Percentiles rank a stretch among this genome's conserved stretches.
Conservation (phyloP, 1,140 invertebrate species). For the Plodia interpunctella region DNA sequence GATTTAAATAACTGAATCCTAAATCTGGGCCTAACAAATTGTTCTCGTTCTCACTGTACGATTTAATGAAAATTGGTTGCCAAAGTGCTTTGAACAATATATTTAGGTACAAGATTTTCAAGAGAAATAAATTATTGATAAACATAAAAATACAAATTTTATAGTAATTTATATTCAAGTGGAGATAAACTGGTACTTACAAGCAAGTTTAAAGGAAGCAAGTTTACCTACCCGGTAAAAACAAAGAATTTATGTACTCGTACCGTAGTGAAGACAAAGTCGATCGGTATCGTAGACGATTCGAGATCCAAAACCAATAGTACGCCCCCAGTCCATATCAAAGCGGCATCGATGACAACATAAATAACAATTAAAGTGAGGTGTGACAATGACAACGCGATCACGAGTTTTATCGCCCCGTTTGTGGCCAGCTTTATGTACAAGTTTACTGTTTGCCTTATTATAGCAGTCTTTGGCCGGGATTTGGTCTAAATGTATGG, state of each 20-base stretch:
- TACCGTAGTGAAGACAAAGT: too few relatives aligned
- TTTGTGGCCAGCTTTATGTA: not conserved
- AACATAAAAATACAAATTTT: too few relatives aligned
- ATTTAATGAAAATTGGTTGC: too few relatives aligned
- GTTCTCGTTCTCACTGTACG: not conserved
- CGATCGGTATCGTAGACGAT: not conserved
- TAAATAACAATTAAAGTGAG: constrained; percentile 64
- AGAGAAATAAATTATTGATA: too few relatives aligned
- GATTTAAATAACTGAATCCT: not conserved
- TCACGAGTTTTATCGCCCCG: constrained; percentile 40
- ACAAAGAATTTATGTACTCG: too few relatives aligned
- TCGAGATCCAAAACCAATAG: not conserved
- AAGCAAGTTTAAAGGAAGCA: too few relatives aligned
- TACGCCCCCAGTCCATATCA: constrained; percentile 10
- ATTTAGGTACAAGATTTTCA: too few relatives aligned
- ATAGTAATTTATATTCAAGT: too few relatives aligned
- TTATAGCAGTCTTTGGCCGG: not conserved
- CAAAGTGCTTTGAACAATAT: too few relatives aligned
- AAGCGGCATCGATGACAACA: constrained; percentile 36
- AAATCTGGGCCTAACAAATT: not conserved
- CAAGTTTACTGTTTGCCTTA: not conserved
- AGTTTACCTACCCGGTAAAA: too few relatives aligned
- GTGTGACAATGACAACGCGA: constrained; percentile 46
- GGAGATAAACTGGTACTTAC: too few relatives aligned
- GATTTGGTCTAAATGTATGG: not conserved